Base-by-base conservation (phyloP, 2,113 vertebrate species). In the Thunnus thynnus region DNA sequence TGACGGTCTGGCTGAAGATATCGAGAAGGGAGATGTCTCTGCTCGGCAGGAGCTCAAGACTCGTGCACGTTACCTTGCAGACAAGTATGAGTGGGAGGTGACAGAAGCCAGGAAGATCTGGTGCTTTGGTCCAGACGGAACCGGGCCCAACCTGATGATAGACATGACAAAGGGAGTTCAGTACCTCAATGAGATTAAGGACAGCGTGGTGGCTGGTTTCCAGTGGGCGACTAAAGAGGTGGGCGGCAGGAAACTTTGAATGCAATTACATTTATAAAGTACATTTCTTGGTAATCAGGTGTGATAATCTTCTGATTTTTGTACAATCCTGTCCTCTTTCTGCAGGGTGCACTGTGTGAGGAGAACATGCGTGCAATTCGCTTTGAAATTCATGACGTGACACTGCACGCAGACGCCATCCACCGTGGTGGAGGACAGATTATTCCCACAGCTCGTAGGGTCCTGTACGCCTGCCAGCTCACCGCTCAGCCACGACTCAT, bases 161-260 rank as follows among this genome's bases (percentile, higher is more conserved):
- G 97, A 99, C n/a, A 94, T 99, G 90, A 99, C 97, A 79, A 99
- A 99, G 91, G 97, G 98, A 0, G 98, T 99, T 85, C 97, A 99
- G 91, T 99, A 99, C 94, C 97, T 99, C 64, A 99, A 97, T 0
- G 98, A 99, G 93, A 99, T 99, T 93, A 99, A 99, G 96, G 98
- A 99, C 94, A 99, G 97, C 0, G 97, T 99, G 66, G 97, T 99
- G 83, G 98, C 98, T 0, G 97, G 97, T 16, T 99, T 99, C 95
- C 98, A 99, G 95, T 99, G 98, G 98, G 98, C 98, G 0, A 96
- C 96, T 0, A 99, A 98, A 88, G 98, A 99, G 97, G 98, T 97
- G 65, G 32, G 92, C 2, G 1, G 17, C 18, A 51, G 48, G 62
- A 46, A 2, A 50, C 30, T 71, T 12, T n/a, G 5, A 54, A 2